Conservation (phyloP, 2,888 invertebrate species). For the Cryptops parisi region DNA sequence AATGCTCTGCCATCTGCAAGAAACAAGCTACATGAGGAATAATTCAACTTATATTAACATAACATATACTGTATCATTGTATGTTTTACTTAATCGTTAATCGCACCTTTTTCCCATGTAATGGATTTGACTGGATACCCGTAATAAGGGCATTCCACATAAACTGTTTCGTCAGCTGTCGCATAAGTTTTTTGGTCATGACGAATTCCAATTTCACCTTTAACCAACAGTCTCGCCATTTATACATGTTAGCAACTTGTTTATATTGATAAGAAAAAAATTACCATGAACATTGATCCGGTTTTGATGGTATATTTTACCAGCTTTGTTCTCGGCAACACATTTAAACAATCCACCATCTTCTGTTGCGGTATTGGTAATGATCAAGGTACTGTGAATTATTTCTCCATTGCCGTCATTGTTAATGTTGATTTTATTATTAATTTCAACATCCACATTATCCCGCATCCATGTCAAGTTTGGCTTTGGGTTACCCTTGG, state of each 20-base stretch:
- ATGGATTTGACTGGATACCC: background rate
- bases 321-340: background rate
- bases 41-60: background rate
- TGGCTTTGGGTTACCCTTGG: conserved; percentile 3
- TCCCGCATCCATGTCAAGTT: conserved; percentile 1
- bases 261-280: background rate
- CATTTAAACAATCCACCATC: conserved; percentile 2
- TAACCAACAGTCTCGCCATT: background rate
- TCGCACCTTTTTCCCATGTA: conserved; percentile 1
- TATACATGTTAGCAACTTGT: background rate
- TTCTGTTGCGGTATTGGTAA: background rate
- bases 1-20: background rate
- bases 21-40: too few species aligned
- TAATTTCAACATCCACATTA: background rate
- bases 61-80: too few species aligned
- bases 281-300: conserved; percentile 2
- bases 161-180: background rate
- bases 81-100: too few species aligned
- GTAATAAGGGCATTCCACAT: conserved; percentile 1
- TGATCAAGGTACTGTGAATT: background rate
- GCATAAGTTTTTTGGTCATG: background rate
- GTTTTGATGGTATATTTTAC: background rate
- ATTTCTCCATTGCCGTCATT: background rate
- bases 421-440: background rate
- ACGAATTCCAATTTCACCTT: background rate